A percentile compares a stretch with the other conserved stretches of the same genome.
Conservation (phyloP, 2,888 invertebrate genomes). For the Cerastis rubricosa region DNA sequence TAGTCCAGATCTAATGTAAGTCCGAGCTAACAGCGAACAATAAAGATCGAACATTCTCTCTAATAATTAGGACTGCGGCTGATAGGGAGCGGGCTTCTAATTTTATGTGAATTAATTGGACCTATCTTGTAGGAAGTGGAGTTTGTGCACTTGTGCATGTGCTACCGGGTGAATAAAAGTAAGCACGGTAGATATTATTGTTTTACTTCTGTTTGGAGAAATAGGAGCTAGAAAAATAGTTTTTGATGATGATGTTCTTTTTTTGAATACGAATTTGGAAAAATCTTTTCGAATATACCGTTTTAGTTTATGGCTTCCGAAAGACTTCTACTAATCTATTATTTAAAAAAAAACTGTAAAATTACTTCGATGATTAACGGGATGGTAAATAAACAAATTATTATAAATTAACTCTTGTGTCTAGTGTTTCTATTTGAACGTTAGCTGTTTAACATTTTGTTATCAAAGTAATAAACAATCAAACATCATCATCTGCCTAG, state of each 20-base stretch:
- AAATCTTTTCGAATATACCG: neutral
- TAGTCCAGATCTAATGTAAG: constrained; percentile 85
- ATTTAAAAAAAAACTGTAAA: neutral
- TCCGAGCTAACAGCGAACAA: constrained; percentile 82
- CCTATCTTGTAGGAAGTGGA: constrained; percentile 82
- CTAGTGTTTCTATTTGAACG: neutral
- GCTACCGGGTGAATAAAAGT: constrained; percentile 39
- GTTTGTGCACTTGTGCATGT: constrained; percentile 60
- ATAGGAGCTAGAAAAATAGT: neutral
- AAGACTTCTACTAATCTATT: neutral
- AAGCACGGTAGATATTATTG: constrained; percentile 26
- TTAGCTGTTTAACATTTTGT: neutral
- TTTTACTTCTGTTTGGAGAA: constrained; percentile 6
- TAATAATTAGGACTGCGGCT: constrained; percentile 86
- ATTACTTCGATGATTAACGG: neutral
- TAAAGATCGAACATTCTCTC: constrained; percentile 88
- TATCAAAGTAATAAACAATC: constrained; percentile 12
- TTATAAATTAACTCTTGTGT: neutral
- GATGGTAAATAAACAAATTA: neutral
- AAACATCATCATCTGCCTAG: too few relatives aligned
- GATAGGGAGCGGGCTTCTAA: constrained; percentile 82
- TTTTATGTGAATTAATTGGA: constrained; percentile 86
- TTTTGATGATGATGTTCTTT: neutral
- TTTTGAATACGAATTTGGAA: neutral
- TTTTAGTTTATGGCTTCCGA: neutral